Evolutionary conservation across 2,113 vertebrate genomes (phyloP).

Genomic region (Ancistrus triradiatus): DNA sequence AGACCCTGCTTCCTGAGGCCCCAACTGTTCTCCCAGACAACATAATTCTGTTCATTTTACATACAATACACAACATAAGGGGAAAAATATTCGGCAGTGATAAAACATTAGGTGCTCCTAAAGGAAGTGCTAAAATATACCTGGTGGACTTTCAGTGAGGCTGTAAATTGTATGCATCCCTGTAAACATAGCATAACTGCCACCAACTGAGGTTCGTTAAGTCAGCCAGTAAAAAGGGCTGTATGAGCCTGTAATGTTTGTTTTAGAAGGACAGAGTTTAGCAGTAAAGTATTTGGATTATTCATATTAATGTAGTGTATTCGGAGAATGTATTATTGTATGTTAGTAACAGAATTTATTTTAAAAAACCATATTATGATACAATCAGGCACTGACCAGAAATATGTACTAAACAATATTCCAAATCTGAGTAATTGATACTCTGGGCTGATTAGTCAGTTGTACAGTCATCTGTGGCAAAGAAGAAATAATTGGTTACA

Average conservation of each 20-base stretch:
- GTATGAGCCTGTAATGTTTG: not conserved
- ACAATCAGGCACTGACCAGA: too few relatives aligned
- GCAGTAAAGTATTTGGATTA: too few relatives aligned
- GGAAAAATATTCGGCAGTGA: constrained; percentile 7
- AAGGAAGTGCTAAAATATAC: constrained; percentile 9
- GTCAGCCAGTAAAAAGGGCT: not conserved
- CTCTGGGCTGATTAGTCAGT: too few relatives aligned
- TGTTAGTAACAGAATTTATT: too few relatives aligned
- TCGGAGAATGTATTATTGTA: too few relatives aligned
- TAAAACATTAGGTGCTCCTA: constrained; percentile 1
- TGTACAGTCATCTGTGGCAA: too few relatives aligned
- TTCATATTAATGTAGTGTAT: too few relatives aligned
- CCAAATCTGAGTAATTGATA: too few relatives aligned
- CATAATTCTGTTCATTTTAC: constrained; percentile 5
- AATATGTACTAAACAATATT: too few relatives aligned
- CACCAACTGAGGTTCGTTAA: constrained; percentile 11
- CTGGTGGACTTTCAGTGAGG: constrained; percentile 1
- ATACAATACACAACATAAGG: constrained; percentile 2
- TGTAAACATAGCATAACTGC: constrained; percentile 1
- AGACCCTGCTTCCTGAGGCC: constrained; percentile 11
- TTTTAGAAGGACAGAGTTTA: constrained; percentile 1
- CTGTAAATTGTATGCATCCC: constrained; percentile 11
- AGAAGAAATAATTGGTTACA: too few relatives aligned
- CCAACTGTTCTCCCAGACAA: not conserved
- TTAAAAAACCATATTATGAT: too few relatives aligned